phyloP scores from a whole-genome alignment of 2,113 vertebrate genomes.

The Rhinoderma darwinii region DNA sequence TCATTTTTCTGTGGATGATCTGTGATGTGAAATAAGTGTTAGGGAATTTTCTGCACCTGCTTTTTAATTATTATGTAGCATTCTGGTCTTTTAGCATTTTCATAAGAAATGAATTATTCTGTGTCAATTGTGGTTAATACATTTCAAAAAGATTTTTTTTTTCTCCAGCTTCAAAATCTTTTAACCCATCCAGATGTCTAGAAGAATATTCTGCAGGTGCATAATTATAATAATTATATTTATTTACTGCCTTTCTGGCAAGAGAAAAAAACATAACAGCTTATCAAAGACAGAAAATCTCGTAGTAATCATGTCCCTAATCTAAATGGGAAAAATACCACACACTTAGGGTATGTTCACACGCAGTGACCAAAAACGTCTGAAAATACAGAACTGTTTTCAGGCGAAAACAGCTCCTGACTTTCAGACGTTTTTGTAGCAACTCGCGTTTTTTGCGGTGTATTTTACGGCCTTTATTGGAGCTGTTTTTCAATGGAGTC shows the following conservation, averaged over 20 bases:
- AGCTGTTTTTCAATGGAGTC: too few species aligned
- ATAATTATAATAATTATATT: slow-evolving; percentile 26
- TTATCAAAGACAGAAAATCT: neutral
- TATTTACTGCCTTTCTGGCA: slow-evolving; percentile 18
- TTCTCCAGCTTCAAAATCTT: neutral
- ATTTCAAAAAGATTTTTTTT: neutral
- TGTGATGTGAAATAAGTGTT: neutral
- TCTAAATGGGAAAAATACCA: neutral
- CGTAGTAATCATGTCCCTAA: neutral
- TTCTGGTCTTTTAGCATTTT: slow-evolving; percentile 9
- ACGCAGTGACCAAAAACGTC: too few species aligned
- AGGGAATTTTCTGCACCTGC: slow-evolving; percentile 23
- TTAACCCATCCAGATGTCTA: slow-evolving; percentile 35
- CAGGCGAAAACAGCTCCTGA: too few species aligned
- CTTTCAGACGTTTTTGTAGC: too few species aligned
- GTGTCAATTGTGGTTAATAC: slow-evolving; percentile 22
- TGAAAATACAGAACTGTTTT: too few species aligned
- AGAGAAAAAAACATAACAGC: neutral
- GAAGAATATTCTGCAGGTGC: slow-evolving; percentile 34
- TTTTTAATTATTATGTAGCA: slow-evolving; percentile 4
- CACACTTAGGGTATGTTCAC: neutral
- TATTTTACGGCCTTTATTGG: too few species aligned
- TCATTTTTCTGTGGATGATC: neutral
- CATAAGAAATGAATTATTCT: slow-evolving; percentile 17
- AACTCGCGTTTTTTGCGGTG: too few species aligned